Evolutionary conservation across 2,113 vertebrate species (phyloP).

Genomic region (Rhinolophus ferrumequinum): DNA sequence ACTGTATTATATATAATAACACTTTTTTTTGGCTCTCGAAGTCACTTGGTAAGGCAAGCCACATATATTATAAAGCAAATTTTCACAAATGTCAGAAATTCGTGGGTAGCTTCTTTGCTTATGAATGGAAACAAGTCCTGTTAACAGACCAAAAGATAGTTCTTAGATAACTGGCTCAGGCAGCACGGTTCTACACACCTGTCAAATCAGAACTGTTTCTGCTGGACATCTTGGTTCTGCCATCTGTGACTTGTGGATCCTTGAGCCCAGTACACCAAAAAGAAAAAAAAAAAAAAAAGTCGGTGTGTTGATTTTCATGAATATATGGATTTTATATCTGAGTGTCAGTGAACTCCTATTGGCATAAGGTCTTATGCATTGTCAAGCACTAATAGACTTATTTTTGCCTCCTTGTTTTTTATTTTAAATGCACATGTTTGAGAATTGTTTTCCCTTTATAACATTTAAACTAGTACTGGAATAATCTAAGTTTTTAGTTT

Average conservation of each 20-base stretch:
- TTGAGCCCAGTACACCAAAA: not conserved
- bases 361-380: not conserved
- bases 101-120: not conserved
- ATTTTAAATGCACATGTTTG: not conserved
- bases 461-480: conserved; percentile 43
- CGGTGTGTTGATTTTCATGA: not conserved
- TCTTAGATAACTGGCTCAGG: not conserved
- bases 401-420: not conserved
- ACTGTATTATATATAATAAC: not conserved
- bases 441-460: not conserved
- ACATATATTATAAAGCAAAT: not conserved
- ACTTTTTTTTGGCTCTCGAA: not conserved
- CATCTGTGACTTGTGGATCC: not conserved
- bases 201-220: not conserved
- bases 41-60: not conserved
- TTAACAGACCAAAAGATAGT: not conserved
- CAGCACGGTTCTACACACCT: not conserved
- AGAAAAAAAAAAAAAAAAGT: not conserved
- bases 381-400: not conserved
- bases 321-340: not conserved
- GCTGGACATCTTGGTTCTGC: not conserved
- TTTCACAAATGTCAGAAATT: not conserved
- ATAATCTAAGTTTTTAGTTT: conserved; percentile 47
- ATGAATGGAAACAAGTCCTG: not conserved
- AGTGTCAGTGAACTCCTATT: not conserved